A percentile compares a stretch with the other conserved stretches of the same genome.
These are phyloP conservation scores for Aphidius gifuensis DNA, from an alignment of 1,140 invertebrate genomes.

Conservation along the genomic window DNA sequence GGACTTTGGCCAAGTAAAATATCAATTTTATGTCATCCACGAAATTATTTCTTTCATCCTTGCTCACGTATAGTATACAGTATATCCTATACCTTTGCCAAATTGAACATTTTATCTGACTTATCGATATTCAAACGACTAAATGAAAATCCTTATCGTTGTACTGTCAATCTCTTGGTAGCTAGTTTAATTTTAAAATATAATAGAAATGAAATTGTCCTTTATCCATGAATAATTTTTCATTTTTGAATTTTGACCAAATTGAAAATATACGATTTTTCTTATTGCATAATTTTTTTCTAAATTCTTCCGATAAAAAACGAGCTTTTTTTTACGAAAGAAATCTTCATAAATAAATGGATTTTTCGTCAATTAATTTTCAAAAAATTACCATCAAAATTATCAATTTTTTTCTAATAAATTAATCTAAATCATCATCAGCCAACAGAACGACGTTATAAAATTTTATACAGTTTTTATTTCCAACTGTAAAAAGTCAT, in stretches of 20 bases:
- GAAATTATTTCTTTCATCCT: constrained; percentile 28
- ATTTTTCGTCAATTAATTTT: too few relatives aligned
- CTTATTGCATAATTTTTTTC: not conserved
- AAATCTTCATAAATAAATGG: too few relatives aligned
- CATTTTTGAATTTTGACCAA: constrained; percentile 1
- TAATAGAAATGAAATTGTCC: not conserved
- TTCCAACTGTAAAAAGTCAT: too few relatives aligned
- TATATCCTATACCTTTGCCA: constrained; percentile 1
- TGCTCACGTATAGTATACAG: not conserved
- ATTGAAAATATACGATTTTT: not conserved
- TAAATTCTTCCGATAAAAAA: too few relatives aligned
- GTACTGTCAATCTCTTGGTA: not conserved
- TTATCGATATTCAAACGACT: constrained; percentile 21
- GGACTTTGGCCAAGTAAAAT: constrained; percentile 38
- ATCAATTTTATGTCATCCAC: constrained; percentile 37
- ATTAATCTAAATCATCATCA: too few relatives aligned
- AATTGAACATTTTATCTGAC: constrained; percentile 23
- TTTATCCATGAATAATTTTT: not conserved
- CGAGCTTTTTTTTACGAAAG: too few relatives aligned
- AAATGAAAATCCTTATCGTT: constrained; percentile 19
- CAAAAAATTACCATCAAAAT: too few relatives aligned
- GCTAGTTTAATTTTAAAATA: not conserved
- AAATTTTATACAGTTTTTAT: too few relatives aligned
- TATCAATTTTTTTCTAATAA: too few relatives aligned
- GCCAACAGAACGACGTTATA: too few relatives aligned